Conservation (phyloP, 2,113 vertebrate species). For the Chloropsis cyanopogon region DNA sequence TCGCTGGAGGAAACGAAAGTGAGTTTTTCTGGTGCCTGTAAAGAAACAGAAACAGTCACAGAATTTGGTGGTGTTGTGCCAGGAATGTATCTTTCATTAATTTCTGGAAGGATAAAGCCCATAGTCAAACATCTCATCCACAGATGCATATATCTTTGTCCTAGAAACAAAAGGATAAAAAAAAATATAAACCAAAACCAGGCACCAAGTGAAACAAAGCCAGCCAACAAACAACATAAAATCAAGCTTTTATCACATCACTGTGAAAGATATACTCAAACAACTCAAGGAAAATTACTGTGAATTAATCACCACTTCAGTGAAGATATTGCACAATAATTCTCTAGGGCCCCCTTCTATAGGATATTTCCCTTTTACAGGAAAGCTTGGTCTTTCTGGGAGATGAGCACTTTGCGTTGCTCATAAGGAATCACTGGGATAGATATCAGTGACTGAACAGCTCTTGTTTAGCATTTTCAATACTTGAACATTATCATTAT, state of each 20-base stretch:
- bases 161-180: neutral
- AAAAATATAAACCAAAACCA: neutral
- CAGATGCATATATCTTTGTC: neutral
- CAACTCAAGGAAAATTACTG: neutral
- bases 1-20: neutral
- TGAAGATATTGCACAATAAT: neutral
- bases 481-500: neutral
- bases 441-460: neutral
- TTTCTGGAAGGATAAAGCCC: neutral
- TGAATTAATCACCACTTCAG: constrained; percentile 33
- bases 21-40: neutral
- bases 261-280: neutral
- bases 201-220: neutral
- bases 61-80: neutral
- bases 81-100: neutral
- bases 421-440: neutral
- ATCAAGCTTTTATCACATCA: neutral
- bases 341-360: neutral
- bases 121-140: neutral
- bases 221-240: neutral
- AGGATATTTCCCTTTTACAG: neutral
- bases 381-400: neutral
- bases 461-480: neutral
- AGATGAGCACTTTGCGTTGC: neutral
- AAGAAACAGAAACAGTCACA: neutral